These are phyloP conservation scores for Manis crassicaudata DNA, from an alignment of 2,797 vertebrate species.

Conservation along the genomic window DNA sequence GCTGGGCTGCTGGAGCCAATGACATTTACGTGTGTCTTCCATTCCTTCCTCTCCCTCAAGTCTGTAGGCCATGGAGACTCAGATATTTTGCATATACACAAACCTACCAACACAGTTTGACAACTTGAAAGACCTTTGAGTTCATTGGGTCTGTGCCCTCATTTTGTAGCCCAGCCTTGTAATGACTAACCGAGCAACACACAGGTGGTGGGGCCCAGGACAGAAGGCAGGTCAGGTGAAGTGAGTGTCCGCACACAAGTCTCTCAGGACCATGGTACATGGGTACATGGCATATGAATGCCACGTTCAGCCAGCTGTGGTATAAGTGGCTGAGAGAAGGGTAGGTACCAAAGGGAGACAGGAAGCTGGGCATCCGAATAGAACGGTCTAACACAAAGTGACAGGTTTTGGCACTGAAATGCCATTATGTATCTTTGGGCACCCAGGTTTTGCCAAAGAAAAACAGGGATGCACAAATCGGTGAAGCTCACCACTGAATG, in stretches of 20 bases:
- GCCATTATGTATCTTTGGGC: constrained; percentile 88
- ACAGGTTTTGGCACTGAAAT: constrained; percentile 85
- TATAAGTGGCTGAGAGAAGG: background rate
- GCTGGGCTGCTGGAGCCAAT: background rate
- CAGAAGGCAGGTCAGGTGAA: background rate
- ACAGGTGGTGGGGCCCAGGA: background rate
- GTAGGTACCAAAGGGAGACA: background rate
- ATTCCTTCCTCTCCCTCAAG: background rate
- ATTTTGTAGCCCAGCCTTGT: background rate
- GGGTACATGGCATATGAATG: background rate
- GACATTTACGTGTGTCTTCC: background rate
- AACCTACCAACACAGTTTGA: background rate
- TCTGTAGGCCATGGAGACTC: background rate
- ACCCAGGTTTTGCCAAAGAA: constrained; percentile 92
- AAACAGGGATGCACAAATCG: constrained; percentile 94
- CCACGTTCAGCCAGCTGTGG: background rate
- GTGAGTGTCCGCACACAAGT: background rate
- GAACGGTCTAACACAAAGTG: constrained; percentile 57
- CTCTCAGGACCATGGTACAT: background rate
- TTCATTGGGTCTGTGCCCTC: background rate
- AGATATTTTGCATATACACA: background rate
- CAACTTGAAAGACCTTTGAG: background rate
- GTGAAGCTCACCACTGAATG: constrained; percentile 89
- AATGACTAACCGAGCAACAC: background rate
- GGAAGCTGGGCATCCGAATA: background rate